Conservation (phyloP, 2,888 invertebrate species). For the Acrobasis repandana region DNA sequence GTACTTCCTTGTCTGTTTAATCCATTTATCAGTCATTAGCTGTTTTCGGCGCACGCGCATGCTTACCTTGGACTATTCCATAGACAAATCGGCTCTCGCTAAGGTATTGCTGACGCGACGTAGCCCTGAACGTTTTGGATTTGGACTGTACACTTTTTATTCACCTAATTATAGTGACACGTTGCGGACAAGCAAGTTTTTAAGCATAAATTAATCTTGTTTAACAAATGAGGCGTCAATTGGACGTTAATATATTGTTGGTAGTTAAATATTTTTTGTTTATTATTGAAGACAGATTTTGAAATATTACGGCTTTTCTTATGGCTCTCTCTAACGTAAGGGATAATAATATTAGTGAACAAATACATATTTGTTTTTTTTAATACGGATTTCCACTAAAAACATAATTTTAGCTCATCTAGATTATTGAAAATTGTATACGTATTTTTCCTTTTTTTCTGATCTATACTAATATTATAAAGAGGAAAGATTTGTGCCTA, state of each 20-base stretch:
- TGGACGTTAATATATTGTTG: background rate
- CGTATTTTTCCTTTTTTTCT: too few relatives aligned
- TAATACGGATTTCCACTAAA: too few relatives aligned
- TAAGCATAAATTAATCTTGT: constrained; percentile 5
- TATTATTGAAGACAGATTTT: background rate
- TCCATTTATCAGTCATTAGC: constrained; percentile 64
- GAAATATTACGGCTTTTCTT: background rate
- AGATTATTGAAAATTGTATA: too few relatives aligned
- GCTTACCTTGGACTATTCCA: constrained; percentile 60
- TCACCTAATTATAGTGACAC: constrained; percentile 11
- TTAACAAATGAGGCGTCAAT: constrained; percentile 13
- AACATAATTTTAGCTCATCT: too few relatives aligned
- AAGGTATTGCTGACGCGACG: constrained; percentile 20
- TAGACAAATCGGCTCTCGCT: constrained; percentile 35
- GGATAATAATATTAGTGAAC: too few relatives aligned
- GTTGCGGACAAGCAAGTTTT: background rate
- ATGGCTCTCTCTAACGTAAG: too few relatives aligned
- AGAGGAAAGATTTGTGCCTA: too few relatives aligned
- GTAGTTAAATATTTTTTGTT: background rate
- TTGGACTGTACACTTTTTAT: constrained; percentile 8
- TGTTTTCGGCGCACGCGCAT: constrained; percentile 50
- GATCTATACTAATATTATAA: too few relatives aligned
- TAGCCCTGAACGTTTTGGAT: constrained; percentile 20
- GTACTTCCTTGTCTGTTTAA: constrained; percentile 71
- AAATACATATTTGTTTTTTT: too few relatives aligned